Base-by-base conservation (phyloP, 2,888 invertebrate species). In the Coremacera marginata region DNA sequence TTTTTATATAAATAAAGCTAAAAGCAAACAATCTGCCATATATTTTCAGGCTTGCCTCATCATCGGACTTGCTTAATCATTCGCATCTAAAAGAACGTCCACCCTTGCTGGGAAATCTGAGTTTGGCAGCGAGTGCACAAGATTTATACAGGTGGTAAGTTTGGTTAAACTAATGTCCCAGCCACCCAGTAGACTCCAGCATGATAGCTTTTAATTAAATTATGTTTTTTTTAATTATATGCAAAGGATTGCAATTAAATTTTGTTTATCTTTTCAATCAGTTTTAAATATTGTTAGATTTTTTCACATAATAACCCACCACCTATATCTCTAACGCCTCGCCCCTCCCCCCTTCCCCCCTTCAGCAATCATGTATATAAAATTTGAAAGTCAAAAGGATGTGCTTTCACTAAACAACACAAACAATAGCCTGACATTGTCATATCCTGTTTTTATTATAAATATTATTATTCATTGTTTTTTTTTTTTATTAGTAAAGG, bases 31-130 rank as follows among this genome's bases (percentile, higher is more conserved):
- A 63, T 44, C 62, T 67, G 57, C 16, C 52, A 22, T 75, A 51
- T 57, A 9, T 55, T 78, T 81, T 4, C 65, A 92, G 92, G 80
- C 89, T 92, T 57, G 91, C 92, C n/a, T 92, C 92, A 44, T 92
- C 92, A 63, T 92, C 92, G 62, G 92, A 92, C 87, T 88, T 92
- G 83, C 90, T 92, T 82, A 92, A 91, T 81, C 91, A 89, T 77
- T 88, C 89, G 65, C 88, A 89, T 81, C 85, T 88, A 8, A 89
- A 89, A 80, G 92, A 91, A 84, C 91, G 92, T 84, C 92, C 92
- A 83, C 92, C 92, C 37, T 78, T 90, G 79, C 84, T 90, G 76
- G 89, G 89, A 31, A 90, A 89, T 79, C 84, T 90, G 62, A 89
- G 90, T 78, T 83, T 90, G 79, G 90, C 90, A 73, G 90, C 90